Evolutionary conservation across 2,888 invertebrate species (phyloP).

Genomic region (Apodemia mormo): DNA sequence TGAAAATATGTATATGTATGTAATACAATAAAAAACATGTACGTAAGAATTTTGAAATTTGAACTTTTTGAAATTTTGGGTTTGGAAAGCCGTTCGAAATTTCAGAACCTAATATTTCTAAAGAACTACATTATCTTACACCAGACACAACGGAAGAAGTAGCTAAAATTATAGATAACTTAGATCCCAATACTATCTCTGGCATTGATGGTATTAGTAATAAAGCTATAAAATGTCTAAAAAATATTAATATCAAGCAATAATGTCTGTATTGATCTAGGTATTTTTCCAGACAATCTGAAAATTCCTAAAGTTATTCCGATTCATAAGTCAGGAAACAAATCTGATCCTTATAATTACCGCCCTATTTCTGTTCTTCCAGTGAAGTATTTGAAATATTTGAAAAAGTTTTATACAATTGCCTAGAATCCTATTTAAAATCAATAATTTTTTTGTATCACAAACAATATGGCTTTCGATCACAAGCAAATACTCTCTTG

Average conservation of each 20-base stretch:
- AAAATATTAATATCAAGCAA: neutral
- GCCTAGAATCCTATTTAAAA: neutral
- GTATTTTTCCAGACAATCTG: constrained; percentile 6
- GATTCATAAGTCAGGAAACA: neutral
- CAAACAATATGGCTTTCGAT: too few species aligned
- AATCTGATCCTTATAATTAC: constrained; percentile 6
- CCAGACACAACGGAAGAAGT: too few species aligned
- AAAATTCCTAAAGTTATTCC: constrained; percentile 14
- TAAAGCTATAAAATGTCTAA: constrained; percentile 1
- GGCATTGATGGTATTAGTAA: too few species aligned
- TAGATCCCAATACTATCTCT: constrained; percentile 1
- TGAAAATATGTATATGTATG: too few species aligned
- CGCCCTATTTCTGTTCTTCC: constrained; percentile 6
- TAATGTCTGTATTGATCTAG: too few species aligned
- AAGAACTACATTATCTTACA: too few species aligned
- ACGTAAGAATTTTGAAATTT: too few species aligned
- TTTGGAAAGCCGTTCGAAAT: too few species aligned
- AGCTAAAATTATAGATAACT: neutral
- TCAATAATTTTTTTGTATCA: neutral
- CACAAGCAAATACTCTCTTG: neutral
- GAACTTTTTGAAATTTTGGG: too few species aligned
- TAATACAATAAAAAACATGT: too few species aligned
- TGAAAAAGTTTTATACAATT: constrained; percentile 3
- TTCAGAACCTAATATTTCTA: too few species aligned
- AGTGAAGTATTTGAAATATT: neutral